phyloP scores from a whole-genome alignment of 2,113 vertebrate genomes.

The Uropsilus gracilis region DNA sequence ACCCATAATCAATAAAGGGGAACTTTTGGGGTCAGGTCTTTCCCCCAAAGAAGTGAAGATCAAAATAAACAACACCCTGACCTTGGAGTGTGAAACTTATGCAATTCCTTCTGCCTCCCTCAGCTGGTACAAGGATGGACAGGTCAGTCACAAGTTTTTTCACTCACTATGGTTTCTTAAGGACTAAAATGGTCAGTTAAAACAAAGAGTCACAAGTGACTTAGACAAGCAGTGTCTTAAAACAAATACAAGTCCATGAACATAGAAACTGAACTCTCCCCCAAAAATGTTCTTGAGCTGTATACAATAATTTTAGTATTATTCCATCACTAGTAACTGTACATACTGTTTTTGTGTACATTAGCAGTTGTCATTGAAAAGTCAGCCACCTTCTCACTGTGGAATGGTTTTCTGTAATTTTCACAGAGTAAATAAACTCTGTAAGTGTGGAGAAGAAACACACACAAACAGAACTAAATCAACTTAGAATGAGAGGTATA shows the following conservation, averaged over 20 bases:
- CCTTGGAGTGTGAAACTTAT: constrained; percentile 93
- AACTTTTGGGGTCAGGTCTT: constrained; percentile 88
- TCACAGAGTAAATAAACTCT: neutral
- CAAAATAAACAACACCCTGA: constrained; percentile 94
- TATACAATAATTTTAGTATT: neutral
- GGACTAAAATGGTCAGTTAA: neutral
- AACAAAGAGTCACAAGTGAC: neutral
- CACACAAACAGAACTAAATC: neutral
- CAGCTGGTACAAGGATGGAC: constrained; percentile 97
- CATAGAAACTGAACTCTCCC: neutral
- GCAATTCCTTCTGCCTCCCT: constrained; percentile 92
- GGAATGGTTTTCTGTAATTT: neutral
- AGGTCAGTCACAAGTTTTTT: constrained; percentile 88
- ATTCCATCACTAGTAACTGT: neutral
- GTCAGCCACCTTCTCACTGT: neutral
- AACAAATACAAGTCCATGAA: neutral
- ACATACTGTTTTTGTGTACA: neutral
- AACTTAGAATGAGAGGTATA: neutral
- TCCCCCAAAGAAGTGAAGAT: constrained; percentile 95
- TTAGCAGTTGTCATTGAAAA: neutral
- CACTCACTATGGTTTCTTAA: constrained; percentile 35
- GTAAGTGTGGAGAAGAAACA: neutral
- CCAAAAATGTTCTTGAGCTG: neutral
- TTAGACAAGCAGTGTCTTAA: constrained; percentile 14
- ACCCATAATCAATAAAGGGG: constrained; percentile 93